Conservation (phyloP, 2,888 invertebrate genomes). For the Pachymerium ferrugineum region DNA sequence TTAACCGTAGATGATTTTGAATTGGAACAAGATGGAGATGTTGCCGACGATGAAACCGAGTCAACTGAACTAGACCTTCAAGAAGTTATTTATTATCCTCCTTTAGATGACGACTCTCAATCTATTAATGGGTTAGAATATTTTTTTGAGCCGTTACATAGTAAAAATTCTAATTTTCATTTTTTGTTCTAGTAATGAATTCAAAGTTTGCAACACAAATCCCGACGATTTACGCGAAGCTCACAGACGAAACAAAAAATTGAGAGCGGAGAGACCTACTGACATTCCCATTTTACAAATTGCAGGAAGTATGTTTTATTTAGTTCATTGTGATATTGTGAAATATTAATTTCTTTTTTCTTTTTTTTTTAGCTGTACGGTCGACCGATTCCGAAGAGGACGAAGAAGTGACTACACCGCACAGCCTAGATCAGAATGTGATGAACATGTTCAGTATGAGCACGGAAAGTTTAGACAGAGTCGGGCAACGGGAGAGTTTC, state of each 20-base stretch:
- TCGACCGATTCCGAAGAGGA: conserved; percentile 48
- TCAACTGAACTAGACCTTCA: conserved; percentile 43
- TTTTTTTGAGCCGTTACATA: neutral
- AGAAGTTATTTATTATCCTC: conserved; percentile 66
- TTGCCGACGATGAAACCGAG: conserved; percentile 64
- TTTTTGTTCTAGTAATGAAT: conserved; percentile 54
- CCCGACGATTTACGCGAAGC: conserved; percentile 74
- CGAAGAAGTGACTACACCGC: conserved; percentile 70
- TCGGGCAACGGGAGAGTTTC: conserved; percentile 49
- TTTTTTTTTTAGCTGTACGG: conserved; percentile 8
- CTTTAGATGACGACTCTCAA: conserved; percentile 47
- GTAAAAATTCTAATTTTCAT: neutral
- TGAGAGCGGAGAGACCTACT: conserved; percentile 48
- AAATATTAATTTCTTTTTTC: neutral
- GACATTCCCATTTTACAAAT: conserved; percentile 34
- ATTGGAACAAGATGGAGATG: conserved; percentile 75
- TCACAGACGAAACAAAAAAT: conserved; percentile 61
- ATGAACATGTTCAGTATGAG: conserved; percentile 42
- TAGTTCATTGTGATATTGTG: neutral
- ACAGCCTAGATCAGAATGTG: conserved; percentile 70
- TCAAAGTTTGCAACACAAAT: conserved; percentile 82
- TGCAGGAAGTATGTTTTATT: conserved; percentile 31
- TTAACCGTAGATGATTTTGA: conserved; percentile 49
- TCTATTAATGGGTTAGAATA: conserved; percentile 36
- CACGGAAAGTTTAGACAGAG: conserved; percentile 48